Evolutionary conservation across 2,888 invertebrate genomes (phyloP), one percentile per base, ranked within the genome.

Genomic region (Scaptomyza parva): DNA sequence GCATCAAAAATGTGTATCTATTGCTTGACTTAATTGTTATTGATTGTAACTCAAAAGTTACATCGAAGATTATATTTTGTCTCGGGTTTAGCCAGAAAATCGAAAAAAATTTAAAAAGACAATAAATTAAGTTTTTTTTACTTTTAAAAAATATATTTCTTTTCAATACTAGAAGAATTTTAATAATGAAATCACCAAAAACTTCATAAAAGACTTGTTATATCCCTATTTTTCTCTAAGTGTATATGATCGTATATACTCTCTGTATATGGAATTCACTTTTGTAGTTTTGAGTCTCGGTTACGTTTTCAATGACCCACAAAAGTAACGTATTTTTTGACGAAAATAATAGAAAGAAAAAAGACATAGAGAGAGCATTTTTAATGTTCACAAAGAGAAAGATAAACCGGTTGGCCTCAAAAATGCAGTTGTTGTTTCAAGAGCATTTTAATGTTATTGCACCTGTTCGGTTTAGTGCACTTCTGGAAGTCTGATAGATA

Each of bases 241-340:
- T 35, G 35, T 14, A 35, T 0, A 35, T 14, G 35, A 35, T 35
- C 17, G 18, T 39, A 4, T 9, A 3, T 5, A 17, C 7, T 14
- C 7, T 14, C 26, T 44, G 17, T 18, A 45, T 0, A 2, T 33
- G 14, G 9, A 37, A 8, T 6, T 12, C 8, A 18, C 6, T 9
- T 11, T 37, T 44, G 51, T 47, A 3, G 63, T 22, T 18, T 22
- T 45, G 30, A 28, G 26, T 17, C n/a, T 9, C n/a, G 8, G 17
- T 26, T 22, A 11, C 28, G 9, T 11, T 35, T 17, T 12, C 39
- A 28, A 39, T 67, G 67, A 70, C 70, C 52, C 44, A 35, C 35
- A 70, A 39, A 11, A 9, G 18, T 45, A 45, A 28, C 3, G 54
- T 14, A 35, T 24, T 12, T 33, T 53, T 17, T 12, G 12, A 37